phyloP scores from a whole-genome alignment of 2,888 invertebrate genomes.

The Dyspetes luteomarginatus region DNA sequence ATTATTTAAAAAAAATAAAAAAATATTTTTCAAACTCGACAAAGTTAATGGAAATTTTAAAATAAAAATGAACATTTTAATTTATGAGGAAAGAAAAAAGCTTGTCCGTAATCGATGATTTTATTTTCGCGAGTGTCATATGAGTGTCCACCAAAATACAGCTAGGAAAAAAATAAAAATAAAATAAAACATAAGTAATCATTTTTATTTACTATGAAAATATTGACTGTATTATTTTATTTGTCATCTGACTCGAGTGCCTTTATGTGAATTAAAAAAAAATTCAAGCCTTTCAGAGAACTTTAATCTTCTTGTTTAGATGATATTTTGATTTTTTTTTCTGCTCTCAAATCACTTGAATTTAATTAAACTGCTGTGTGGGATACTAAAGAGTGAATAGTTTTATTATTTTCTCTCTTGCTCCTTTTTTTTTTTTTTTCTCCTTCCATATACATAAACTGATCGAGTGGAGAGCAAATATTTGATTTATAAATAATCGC shows the following conservation, averaged over 20 bases:
- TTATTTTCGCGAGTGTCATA: no score
- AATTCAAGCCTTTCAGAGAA: neutral
- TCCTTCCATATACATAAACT: neutral
- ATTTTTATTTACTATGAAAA: no score
- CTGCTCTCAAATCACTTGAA: neutral
- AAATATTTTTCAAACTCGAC: neutral
- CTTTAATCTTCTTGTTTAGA: neutral
- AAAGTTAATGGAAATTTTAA: neutral
- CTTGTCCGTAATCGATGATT: no score
- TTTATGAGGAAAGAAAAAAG: no score
- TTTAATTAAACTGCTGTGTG: neutral
- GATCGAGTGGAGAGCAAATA: neutral
- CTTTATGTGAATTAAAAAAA: conserved; percentile 11
- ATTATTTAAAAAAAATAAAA: conserved; percentile 4
- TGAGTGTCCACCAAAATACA: no score
- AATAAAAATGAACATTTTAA: no score
- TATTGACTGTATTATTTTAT: no score
- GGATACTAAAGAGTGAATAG: neutral
- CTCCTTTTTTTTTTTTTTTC: neutral
- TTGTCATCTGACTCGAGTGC: conserved; percentile 3
- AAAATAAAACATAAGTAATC: no score
- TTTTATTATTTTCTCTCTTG: neutral
- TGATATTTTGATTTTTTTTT: neutral
- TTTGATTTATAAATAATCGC: neutral
- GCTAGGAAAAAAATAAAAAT: no score